phyloP scores from a whole-genome alignment of 2,797 vertebrate genomes.

The Macrochelys suwanniensis region DNA sequence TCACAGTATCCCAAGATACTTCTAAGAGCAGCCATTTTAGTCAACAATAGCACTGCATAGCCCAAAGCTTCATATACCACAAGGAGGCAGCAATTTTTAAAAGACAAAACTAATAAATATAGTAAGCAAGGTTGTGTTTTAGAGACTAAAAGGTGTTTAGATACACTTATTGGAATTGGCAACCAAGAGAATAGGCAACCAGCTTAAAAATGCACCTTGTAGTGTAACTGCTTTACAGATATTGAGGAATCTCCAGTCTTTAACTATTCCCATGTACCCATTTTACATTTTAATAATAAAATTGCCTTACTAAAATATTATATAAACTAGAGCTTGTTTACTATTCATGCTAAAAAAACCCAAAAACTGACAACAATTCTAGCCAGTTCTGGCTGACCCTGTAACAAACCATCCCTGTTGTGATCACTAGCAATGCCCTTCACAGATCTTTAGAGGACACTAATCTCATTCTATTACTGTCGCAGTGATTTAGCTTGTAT shows the following conservation, averaged over 20 bases:
- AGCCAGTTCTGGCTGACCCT: not conserved
- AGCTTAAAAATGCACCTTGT: conserved; percentile 8
- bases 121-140: not conserved
- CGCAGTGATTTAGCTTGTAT: conserved; percentile 49
- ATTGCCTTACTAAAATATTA: not conserved
- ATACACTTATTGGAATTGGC: not conserved
- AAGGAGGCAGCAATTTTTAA: conserved; percentile 74
- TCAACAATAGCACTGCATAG: not conserved
- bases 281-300: conserved; percentile 20
- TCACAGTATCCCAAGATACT: conserved; percentile 16
- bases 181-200: not conserved
- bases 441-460: conserved; percentile 51
- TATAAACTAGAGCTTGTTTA: not conserved
- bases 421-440: conserved; percentile 55
- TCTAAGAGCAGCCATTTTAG: conserved; percentile 25
- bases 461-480: conserved; percentile 44
- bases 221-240: not conserved
- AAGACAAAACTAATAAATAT: not conserved
- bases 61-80: conserved; percentile 42
- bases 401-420: conserved; percentile 24
- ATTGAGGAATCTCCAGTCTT: not conserved
- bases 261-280: not conserved
- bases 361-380: not conserved
- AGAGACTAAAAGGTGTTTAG: not conserved
- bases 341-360: not conserved